These are phyloP conservation scores for Hermatobates lingyangjiaoensis DNA, from an alignment of 1,140 invertebrate genomes.

Conservation along the genomic window DNA sequence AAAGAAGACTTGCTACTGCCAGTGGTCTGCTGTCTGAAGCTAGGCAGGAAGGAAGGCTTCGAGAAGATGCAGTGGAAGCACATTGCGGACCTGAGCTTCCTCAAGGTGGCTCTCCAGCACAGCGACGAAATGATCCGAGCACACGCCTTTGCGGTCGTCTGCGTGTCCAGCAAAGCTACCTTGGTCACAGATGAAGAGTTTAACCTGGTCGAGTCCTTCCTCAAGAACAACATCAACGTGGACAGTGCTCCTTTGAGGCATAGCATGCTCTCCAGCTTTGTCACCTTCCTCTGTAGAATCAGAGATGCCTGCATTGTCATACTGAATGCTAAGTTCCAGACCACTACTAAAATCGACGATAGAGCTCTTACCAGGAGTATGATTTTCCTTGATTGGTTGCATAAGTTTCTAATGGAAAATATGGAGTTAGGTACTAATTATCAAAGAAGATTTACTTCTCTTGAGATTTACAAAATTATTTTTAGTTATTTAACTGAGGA, in stretches of 20 bases:
- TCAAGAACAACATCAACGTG: conserved; percentile 15
- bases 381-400: conserved; percentile 29
- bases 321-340: conserved; percentile 14
- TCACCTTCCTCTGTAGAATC: conserved; percentile 10
- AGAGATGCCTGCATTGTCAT: conserved; percentile 15
- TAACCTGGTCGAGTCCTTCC: conserved; percentile 11
- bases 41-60: conserved; percentile 14
- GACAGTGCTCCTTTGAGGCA: conserved; percentile 15
- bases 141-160: conserved; percentile 13
- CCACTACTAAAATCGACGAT: not conserved
- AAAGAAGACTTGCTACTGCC: conserved; percentile 3
- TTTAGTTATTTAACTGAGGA: conserved; percentile 16
- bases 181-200: conserved; percentile 12
- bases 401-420: conserved; percentile 26
- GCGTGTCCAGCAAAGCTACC: conserved; percentile 11
- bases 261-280: conserved; percentile 12
- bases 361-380: conserved; percentile 8
- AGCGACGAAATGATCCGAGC: not conserved
- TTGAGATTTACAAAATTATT: conserved; percentile 24
- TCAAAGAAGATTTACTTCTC: conserved; percentile 29
- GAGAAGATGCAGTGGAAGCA: conserved; percentile 9
- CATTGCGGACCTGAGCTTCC: not conserved
- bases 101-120: not conserved
- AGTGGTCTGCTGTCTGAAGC: conserved; percentile 8
- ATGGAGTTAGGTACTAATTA: conserved; percentile 32